Evolutionary conservation across 2,888 invertebrate species (phyloP).

Genomic region (Drosophila pegasa): DNA sequence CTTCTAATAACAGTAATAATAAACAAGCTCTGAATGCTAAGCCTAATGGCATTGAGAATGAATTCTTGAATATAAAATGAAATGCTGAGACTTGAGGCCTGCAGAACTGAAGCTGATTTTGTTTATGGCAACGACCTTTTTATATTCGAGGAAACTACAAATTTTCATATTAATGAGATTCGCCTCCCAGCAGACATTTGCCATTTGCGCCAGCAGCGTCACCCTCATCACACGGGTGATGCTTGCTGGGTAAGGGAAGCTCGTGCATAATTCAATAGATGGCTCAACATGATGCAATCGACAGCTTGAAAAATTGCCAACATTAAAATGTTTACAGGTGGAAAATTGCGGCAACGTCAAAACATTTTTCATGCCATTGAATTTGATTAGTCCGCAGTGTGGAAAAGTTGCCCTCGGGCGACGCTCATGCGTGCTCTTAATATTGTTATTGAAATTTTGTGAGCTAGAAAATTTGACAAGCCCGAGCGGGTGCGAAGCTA

Average conservation of each 20-base stretch:
- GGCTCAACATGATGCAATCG: conserved; percentile 61
- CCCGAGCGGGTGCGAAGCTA: conserved; percentile 11
- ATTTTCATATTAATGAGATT: conserved; percentile 27
- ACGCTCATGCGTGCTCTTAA: conserved; percentile 26
- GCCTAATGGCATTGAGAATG: not conserved
- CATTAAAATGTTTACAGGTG: conserved; percentile 56
- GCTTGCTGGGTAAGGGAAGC: conserved; percentile 12
- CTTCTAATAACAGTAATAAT: conserved; percentile 6
- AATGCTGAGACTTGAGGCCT: not conserved
- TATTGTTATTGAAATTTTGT: conserved; percentile 49
- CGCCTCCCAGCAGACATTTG: conserved; percentile 12
- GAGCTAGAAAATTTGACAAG: conserved; percentile 60
- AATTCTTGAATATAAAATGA: not conserved
- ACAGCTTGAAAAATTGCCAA: conserved; percentile 68
- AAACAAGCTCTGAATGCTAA: not conserved
- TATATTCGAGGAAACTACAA: not conserved
- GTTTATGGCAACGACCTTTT: not conserved
- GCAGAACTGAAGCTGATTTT: not conserved
- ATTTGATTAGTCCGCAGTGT: conserved; percentile 57
- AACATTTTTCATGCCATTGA: conserved; percentile 68
- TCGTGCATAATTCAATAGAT: conserved; percentile 70
- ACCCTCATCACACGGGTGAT: conserved; percentile 31
- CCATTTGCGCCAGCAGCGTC: not conserved
- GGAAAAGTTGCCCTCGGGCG: conserved; percentile 1
- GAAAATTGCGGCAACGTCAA: conserved; percentile 47